Conservation (phyloP, 1,140 invertebrate species). For the Eriocheir sinensis region DNA sequence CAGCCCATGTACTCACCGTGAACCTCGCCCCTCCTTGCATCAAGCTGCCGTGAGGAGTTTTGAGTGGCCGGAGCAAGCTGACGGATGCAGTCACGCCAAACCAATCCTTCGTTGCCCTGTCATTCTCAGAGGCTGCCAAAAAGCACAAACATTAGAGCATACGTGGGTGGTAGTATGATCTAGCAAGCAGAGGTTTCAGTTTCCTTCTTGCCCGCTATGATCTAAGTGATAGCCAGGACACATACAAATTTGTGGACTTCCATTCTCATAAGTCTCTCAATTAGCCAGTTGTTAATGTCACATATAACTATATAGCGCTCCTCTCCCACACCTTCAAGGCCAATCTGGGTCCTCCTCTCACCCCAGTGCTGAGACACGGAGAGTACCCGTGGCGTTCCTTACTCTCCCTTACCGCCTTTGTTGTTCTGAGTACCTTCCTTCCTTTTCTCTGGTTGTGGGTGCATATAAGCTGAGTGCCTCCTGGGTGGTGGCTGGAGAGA, state of each 20-base stretch:
- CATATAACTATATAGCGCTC: constrained; percentile 39
- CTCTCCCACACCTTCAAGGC: not conserved
- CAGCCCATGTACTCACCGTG: not conserved
- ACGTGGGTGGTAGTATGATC: not conserved
- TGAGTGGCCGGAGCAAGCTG: not conserved
- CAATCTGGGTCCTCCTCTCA: constrained; percentile 1
- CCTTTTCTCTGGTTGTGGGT: constrained; percentile 15
- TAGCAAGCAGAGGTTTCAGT: constrained; percentile 11
- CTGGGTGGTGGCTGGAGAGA: constrained; percentile 11
- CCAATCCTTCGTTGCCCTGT: too few relatives aligned
- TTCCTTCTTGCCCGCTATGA: constrained; percentile 44
- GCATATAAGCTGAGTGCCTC: not conserved
- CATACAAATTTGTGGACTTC: constrained; percentile 74
- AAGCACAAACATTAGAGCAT: not conserved
- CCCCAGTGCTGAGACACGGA: not conserved
- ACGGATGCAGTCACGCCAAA: not conserved
- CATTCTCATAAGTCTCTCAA: constrained; percentile 67
- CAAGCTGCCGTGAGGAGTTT: not conserved
- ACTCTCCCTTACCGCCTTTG: not conserved
- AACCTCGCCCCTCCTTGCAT: not conserved
- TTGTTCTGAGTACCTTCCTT: not conserved
- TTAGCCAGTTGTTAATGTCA: constrained; percentile 54
- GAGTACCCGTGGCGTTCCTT: not conserved
- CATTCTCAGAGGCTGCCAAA: constrained; percentile 9
- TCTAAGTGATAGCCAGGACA: constrained; percentile 53